A percentile compares a stretch with the other conserved stretches of the same genome.
phyloP scores from a whole-genome alignment of 35 echinoderm and acorn worm genomes.

The Apostichopus parvimensis region DNA sequence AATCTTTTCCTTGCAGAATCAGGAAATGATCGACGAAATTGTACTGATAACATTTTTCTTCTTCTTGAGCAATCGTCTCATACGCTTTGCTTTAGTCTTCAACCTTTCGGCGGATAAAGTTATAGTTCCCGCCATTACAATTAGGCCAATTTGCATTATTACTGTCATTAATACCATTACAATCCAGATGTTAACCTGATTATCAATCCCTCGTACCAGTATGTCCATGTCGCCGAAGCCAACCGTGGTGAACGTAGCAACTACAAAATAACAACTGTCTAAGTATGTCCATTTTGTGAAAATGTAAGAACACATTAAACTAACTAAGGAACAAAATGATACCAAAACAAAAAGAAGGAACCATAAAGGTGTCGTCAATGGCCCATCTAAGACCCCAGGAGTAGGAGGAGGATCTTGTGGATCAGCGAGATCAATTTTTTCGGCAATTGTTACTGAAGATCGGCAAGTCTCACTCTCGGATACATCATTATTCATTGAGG shows the following conservation, averaged over 20 bases:
- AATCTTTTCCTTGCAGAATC: background rate
- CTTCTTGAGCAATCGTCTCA: background rate
- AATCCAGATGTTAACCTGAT: background rate
- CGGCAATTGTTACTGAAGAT: no score
- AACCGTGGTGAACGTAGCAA: slow-evolving; percentile 29
- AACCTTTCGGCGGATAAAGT: background rate
- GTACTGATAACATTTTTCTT: background rate
- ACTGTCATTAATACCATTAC: background rate
- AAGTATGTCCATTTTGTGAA: background rate
- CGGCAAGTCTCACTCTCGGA: no score
- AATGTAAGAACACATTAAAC: background rate
- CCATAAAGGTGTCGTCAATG: background rate
- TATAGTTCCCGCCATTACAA: background rate
- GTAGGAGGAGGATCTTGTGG: no score
- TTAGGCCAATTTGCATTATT: background rate
- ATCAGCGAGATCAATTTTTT: no score
- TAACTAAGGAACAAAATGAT: background rate
- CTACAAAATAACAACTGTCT: slow-evolving; percentile 6
- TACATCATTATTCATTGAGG: no score
- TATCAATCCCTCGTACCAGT: background rate
- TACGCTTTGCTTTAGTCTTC: background rate
- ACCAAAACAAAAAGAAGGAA: background rate
- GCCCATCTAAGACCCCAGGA: background rate
- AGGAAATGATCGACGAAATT: background rate
- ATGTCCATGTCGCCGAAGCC: slow-evolving; percentile 9